Evolutionary conservation across 2,797 vertebrate genomes (phyloP).

Genomic region (Sebastes oblongus): DNA sequence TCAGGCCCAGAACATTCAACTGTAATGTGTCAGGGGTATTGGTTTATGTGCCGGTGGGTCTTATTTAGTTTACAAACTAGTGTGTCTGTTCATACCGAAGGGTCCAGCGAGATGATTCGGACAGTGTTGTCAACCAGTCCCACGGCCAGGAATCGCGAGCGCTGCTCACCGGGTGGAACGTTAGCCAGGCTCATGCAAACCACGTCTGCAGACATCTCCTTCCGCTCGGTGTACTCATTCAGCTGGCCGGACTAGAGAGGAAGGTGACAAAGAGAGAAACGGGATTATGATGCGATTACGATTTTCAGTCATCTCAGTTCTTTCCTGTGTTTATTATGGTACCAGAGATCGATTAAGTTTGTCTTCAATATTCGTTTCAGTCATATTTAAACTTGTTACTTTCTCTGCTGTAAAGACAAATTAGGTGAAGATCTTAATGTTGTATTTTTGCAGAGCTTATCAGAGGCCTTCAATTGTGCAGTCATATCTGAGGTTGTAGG

Average conservation of each 20-base stretch:
- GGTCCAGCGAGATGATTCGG: constrained; percentile 96
- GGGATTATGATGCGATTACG: not conserved
- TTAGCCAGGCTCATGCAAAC: constrained; percentile 99
- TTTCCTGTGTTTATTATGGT: not conserved
- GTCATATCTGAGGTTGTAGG: not conserved
- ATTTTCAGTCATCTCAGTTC: not conserved
- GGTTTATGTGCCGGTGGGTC: not conserved
- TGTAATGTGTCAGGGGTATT: not conserved
- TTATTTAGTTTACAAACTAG: not conserved
- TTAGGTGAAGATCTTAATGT: not conserved
- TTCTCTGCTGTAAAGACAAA: not conserved
- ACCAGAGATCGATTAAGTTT: not conserved
- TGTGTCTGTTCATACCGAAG: constrained; percentile 84
- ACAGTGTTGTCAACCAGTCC: constrained; percentile 98
- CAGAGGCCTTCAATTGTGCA: not conserved
- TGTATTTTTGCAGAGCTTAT: too few species aligned
- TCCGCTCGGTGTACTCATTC: constrained; percentile 98
- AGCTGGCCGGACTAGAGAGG: constrained; percentile 91
- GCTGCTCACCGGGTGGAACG: constrained; percentile 95
- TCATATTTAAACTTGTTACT: not conserved
- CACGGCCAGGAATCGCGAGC: constrained; percentile 95
- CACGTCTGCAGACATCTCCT: constrained; percentile 98
- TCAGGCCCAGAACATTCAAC: not conserved
- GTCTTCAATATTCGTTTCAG: not conserved
- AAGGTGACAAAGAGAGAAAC: not conserved